phyloP scores from a whole-genome alignment of 1,140 invertebrate species.

The Eupristina koningsbergeri region DNA sequence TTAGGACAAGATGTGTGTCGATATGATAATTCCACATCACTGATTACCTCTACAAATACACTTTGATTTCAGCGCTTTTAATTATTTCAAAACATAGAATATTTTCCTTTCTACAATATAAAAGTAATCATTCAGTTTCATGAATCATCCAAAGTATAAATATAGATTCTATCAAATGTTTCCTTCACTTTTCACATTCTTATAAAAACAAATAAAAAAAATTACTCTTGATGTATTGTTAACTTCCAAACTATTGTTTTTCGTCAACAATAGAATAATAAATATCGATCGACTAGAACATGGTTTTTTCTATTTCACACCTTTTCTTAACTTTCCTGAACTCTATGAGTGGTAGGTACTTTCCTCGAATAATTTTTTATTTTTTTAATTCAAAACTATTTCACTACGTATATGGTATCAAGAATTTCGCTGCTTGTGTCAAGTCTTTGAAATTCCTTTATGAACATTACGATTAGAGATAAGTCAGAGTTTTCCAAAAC shows the following conservation, averaged over 20 bases:
- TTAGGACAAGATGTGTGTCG: background rate
- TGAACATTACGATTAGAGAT: background rate
- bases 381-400: conserved; percentile 30
- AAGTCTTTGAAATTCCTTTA: background rate
- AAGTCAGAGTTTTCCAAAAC: background rate
- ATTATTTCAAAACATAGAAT: too few species aligned
- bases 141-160: too few species aligned
- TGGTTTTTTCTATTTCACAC: background rate
- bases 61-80: background rate
- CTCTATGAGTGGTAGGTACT: background rate
- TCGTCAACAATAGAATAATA: background rate
- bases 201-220: too few species aligned
- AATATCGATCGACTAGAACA: background rate
- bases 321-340: background rate
- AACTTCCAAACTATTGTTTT: too few species aligned
- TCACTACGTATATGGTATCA: background rate
- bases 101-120: too few species aligned
- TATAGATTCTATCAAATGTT: too few species aligned
- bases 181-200: too few species aligned
- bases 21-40: background rate
- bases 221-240: too few species aligned
- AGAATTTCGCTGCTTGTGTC: background rate
- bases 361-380: conserved; percentile 25
- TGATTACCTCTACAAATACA: background rate
- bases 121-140: too few species aligned